These are phyloP conservation scores for Formica exsecta DNA, from an alignment of 1,140 invertebrate species.

Conservation along the genomic window DNA sequence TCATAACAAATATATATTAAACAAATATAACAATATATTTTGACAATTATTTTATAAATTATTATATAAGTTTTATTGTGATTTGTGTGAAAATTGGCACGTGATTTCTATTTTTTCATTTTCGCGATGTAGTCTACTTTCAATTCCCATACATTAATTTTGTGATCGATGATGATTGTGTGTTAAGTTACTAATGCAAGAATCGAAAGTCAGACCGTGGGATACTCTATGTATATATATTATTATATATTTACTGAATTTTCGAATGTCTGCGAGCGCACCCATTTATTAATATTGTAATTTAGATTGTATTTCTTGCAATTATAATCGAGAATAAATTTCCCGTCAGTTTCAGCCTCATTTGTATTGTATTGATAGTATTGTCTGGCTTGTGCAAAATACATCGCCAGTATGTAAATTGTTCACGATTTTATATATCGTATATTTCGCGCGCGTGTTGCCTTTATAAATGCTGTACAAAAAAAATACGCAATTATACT, in stretches of 20 bases:
- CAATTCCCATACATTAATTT: no score
- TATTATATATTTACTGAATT: constrained; percentile 13
- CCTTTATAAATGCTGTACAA: constrained; percentile 52
- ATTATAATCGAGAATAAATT: constrained; percentile 6
- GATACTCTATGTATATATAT: background rate
- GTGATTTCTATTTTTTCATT: no score
- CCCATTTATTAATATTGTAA: background rate
- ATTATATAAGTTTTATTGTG: no score
- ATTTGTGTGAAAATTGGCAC: no score
- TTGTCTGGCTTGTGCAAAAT: constrained; percentile 34
- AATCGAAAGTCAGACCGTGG: no score
- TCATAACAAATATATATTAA: no score
- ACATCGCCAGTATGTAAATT: constrained; percentile 22
- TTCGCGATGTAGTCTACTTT: no score
- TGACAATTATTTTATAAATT: no score
- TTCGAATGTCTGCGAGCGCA: background rate
- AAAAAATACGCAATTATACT: constrained; percentile 25
- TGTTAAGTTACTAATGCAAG: no score
- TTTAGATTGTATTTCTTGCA: constrained; percentile 5
- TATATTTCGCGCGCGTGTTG: constrained; percentile 32
- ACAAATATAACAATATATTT: no score
- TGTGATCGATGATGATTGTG: no score
- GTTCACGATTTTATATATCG: constrained; percentile 38
- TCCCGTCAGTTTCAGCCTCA: constrained; percentile 53
- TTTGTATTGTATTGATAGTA: constrained; percentile 32